phyloP scores from a whole-genome alignment of 2,888 invertebrate species.

The Biston stratarius region DNA sequence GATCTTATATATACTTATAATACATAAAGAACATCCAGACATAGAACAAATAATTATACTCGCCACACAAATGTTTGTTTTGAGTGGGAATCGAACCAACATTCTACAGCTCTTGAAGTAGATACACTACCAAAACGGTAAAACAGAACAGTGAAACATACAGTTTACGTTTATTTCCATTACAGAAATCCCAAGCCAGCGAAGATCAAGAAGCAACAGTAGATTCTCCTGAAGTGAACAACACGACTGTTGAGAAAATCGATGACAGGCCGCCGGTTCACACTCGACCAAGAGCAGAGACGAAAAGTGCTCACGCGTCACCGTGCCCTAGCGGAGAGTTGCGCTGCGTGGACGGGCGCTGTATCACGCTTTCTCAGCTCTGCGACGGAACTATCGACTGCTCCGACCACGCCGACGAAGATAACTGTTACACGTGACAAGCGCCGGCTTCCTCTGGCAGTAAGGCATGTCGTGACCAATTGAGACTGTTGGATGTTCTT shows the following conservation, averaged over 20 bases:
- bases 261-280: slow-evolving; percentile 38
- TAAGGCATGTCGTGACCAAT: neutral
- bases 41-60: no score
- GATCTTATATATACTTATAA: no score
- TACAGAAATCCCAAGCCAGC: slow-evolving; percentile 62
- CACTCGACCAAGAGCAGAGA: slow-evolving; percentile 19
- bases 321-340: slow-evolving; percentile 85
- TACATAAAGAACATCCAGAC: no score
- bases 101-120: no score
- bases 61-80: no score
- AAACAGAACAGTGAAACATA: no score
- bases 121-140: no score
- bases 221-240: slow-evolving; percentile 57
- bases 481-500: slow-evolving; percentile 1
- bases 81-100: no score
- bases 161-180: slow-evolving; percentile 16
- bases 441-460: neutral
- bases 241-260: slow-evolving; percentile 50
- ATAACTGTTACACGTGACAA: slow-evolving; percentile 86
- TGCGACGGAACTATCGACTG: slow-evolving; percentile 88
- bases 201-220: slow-evolving; percentile 39
- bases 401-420: slow-evolving; percentile 88
- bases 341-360: slow-evolving; percentile 88
- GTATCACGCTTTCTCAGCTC: slow-evolving; percentile 87
- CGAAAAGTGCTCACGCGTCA: slow-evolving; percentile 71